Evolutionary conservation across 2,113 vertebrate genomes (phyloP), one percentile per base, ranked within the genome.

Genomic region (Elaphurus davidianus): DNA sequence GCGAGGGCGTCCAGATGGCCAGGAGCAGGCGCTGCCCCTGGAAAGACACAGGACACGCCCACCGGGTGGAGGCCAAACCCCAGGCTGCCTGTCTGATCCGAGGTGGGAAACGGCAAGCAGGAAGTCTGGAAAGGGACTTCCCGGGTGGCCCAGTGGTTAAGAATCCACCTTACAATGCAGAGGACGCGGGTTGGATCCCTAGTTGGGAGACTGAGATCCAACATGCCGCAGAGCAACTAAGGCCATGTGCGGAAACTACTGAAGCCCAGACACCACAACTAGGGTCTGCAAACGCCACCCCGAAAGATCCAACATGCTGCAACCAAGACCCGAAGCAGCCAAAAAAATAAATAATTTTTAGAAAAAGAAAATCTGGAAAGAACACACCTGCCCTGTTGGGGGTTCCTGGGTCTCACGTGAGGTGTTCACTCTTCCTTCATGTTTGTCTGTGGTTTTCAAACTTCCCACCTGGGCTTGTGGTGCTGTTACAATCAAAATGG

Each of bases 381-480:
- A 28, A 17, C 2, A 7, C n/a, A 54, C 33, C 82, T 1, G 21
- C 54, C n/a, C 7, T 1, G 54, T 1, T 0, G 14, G 25, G 8
- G 25, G 19, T 25, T 59, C 36, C 67, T 5, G 2, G 67, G 67
- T 36, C n/a, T 40, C 19, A 40, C n/a, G 5, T 6, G 19, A 40
- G 23, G 15, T 23, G 3, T 15, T 67, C 45, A 2, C 45, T 27
- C 23, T 40, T 11, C 36, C 82, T 40, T 85, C 9, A 2, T 1
- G 15, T 3, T 55, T 40, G 64, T 40, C 86, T 54, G 47, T 40
- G 47, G n/a, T 27, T 28, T 88, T 57, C 64, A 15, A 12, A 17
- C 17, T 23, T 28, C 43, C 52, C 50, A 28, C 40, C 81, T 28
- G 57, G 21, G 27, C 59, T 45, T n/a, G 7, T 21, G 43, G 59